Conservation (phyloP, 2,888 invertebrate species). For the Geotrupes spiniger region DNA sequence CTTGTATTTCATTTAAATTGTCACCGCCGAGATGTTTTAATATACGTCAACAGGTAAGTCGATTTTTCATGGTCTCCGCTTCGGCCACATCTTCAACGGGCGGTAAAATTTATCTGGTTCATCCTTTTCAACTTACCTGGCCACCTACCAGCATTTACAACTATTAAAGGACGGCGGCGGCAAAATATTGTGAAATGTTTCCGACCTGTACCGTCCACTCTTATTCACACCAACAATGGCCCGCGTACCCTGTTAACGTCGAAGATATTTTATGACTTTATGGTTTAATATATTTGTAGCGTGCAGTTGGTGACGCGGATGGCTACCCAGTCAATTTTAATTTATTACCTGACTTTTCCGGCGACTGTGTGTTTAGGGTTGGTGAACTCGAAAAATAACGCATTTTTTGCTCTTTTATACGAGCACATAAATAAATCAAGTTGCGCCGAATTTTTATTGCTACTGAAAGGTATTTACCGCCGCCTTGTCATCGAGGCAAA, state of each 20-base stretch:
- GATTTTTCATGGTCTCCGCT: constrained; percentile 21
- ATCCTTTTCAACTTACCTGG: constrained; percentile 16
- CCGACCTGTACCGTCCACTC: too few species aligned
- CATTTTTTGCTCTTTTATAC: too few species aligned
- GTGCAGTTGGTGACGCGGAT: not conserved
- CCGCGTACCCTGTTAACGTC: not conserved
- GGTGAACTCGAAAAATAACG: too few species aligned
- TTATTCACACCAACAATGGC: too few species aligned
- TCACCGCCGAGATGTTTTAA: constrained; percentile 14
- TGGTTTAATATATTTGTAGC: constrained; percentile 23
- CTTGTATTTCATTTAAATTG: constrained; percentile 2
- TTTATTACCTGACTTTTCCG: too few species aligned
- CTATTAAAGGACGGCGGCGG: not conserved
- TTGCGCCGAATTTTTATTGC: too few species aligned
- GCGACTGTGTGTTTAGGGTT: too few species aligned
- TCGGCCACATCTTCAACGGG: not conserved
- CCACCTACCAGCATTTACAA: constrained; percentile 17
- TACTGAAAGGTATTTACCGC: too few species aligned
- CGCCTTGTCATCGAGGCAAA: too few species aligned
- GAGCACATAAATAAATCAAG: too few species aligned
- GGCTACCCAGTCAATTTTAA: too few species aligned
- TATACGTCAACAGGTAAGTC: constrained; percentile 24
- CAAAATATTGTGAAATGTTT: too few species aligned
- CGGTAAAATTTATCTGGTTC: not conserved
- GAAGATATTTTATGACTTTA: constrained; percentile 23